These are phyloP conservation scores for Philhelius pedissequus DNA, from an alignment of 2,888 invertebrate species.

Conservation along the genomic window DNA sequence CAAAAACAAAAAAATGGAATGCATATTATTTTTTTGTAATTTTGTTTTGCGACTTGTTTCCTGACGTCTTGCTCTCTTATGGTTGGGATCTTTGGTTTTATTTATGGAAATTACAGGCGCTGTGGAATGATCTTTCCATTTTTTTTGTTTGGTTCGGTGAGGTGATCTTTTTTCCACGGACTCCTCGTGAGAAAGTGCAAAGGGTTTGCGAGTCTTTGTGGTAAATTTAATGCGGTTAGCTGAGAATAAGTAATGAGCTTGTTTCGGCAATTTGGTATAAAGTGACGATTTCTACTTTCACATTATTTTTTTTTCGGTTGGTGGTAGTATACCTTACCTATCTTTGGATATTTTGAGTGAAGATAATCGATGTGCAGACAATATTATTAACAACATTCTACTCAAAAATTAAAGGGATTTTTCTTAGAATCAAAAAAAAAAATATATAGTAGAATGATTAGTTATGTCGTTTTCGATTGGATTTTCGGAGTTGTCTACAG, in stretches of 20 bases:
- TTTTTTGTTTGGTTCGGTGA: slow-evolving; percentile 15
- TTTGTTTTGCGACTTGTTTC: slow-evolving; percentile 19
- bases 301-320: background rate
- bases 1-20: slow-evolving; percentile 60
- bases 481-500: too few species aligned
- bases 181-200: slow-evolving; percentile 67
- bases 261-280: slow-evolving; percentile 50
- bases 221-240: slow-evolving; percentile 57
- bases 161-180: slow-evolving; percentile 38
- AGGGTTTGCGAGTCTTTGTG: slow-evolving; percentile 46
- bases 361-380: background rate
- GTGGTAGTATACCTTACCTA: background rate
- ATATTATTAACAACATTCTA: background rate
- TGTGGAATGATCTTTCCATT: slow-evolving; percentile 56
- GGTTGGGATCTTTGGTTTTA: slow-evolving; percentile 47
- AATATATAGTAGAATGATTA: too few species aligned
- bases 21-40: slow-evolving; percentile 62
- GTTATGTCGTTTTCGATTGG: too few species aligned
- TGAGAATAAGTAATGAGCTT: slow-evolving; percentile 66
- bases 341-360: background rate
- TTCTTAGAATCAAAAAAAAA: background rate
- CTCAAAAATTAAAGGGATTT: background rate
- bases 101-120: slow-evolving; percentile 69
- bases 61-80: slow-evolving; percentile 36
- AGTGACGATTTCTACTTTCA: slow-evolving; percentile 61